Conservation (phyloP, 2,797 vertebrate species). For the Margarornis squamiger region DNA sequence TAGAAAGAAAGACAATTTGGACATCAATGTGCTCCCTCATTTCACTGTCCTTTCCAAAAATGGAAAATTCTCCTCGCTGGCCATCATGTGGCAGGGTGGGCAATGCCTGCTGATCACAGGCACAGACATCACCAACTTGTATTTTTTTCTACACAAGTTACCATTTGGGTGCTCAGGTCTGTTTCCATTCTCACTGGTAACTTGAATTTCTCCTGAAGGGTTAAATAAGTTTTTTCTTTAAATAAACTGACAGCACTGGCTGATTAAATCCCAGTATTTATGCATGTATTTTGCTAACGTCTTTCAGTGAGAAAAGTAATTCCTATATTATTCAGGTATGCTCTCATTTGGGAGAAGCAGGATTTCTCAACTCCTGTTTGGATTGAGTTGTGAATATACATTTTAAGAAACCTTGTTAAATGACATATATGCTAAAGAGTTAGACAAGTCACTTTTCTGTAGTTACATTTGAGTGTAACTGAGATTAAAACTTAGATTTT, state of each 20-base stretch:
- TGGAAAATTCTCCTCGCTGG: not conserved
- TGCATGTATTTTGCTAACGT: not conserved
- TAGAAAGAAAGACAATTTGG: not conserved
- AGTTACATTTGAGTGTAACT: not conserved
- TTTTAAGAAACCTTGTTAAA: not conserved
- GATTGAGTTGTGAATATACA: not conserved
- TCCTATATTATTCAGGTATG: not conserved
- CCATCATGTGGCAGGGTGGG: not conserved
- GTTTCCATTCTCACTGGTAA: not conserved
- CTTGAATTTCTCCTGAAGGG: not conserved
- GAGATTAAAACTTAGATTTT: not conserved
- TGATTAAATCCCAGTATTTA: not conserved
- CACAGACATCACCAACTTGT: rapidly evolving
- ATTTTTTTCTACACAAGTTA: not conserved
- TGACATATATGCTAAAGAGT: not conserved
- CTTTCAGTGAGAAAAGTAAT: not conserved
- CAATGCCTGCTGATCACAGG: not conserved
- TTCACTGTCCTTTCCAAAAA: not conserved
- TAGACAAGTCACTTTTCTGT: not conserved
- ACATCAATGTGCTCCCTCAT: rapidly evolving
- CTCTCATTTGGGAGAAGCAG: not conserved
- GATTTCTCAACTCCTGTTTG: not conserved
- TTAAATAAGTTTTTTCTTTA: not conserved
- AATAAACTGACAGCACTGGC: not conserved
- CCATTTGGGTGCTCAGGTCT: not conserved